Evolutionary conservation across 2,888 invertebrate genomes (phyloP).

Genomic region (Fabriciana adippe): DNA sequence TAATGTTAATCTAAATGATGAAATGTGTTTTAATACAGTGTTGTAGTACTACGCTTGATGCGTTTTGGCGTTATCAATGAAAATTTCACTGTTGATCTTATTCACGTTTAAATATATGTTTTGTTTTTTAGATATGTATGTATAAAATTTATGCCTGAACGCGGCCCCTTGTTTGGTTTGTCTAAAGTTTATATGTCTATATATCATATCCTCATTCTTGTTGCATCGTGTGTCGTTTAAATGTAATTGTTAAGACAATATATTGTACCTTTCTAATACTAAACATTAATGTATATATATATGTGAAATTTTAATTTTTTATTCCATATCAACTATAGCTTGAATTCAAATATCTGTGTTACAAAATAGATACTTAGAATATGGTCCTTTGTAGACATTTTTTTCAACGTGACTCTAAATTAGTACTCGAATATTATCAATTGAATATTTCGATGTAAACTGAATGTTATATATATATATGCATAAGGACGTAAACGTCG

Average conservation of each 20-base stretch:
- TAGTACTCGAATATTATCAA: slow-evolving; percentile 44
- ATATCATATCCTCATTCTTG: slow-evolving; percentile 75
- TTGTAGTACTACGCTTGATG: background rate
- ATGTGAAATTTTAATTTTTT: slow-evolving; percentile 6
- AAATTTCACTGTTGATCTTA: slow-evolving; percentile 68
- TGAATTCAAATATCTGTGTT: slow-evolving; percentile 32
- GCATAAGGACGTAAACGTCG: slow-evolving; percentile 68
- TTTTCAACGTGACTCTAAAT: slow-evolving; percentile 36
- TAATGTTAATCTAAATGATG: background rate
- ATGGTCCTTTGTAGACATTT: slow-evolving; percentile 22
- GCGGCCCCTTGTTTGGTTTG: slow-evolving; percentile 48
- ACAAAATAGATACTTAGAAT: slow-evolving; percentile 31
- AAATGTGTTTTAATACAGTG: no score
- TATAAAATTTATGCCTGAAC: slow-evolving; percentile 66
- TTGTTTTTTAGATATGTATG: slow-evolving; percentile 46
- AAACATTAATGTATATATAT: slow-evolving; percentile 34
- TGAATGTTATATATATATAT: slow-evolving; percentile 82
- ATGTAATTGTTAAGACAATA: slow-evolving; percentile 73
- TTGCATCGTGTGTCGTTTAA: slow-evolving; percentile 70
- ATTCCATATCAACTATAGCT: slow-evolving; percentile 17
- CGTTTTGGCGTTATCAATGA: slow-evolving; percentile 65
- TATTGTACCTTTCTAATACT: slow-evolving; percentile 58
- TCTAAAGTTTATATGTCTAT: slow-evolving; percentile 52
- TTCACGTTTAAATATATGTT: slow-evolving; percentile 54
- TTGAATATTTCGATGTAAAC: slow-evolving; percentile 73